A percentile compares a stretch with the other conserved stretches of the same genome.
Conservation (phyloP, 1,140 invertebrate species). For the Portunus trituberculatus region DNA sequence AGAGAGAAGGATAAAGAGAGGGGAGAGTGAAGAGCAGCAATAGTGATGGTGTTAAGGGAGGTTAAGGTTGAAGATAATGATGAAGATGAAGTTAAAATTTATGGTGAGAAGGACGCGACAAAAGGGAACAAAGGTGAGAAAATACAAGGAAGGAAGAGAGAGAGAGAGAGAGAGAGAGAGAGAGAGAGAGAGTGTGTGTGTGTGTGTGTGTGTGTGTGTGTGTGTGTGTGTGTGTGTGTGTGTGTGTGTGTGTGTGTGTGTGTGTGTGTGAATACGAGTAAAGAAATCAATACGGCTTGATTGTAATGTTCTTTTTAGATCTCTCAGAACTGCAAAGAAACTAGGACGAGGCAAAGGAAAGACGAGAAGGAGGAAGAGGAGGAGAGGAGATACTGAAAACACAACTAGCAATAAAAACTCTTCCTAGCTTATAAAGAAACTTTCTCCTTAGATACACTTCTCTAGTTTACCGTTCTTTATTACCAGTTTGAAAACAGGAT, state of each 20-base stretch:
- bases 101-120: background rate
- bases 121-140: background rate
- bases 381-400: background rate
- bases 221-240: conserved; percentile 13
- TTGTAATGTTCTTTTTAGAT: too few species aligned
- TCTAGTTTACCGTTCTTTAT: too few species aligned
- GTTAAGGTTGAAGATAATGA: background rate
- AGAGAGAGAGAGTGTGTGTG: conserved; percentile 15
- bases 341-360: background rate
- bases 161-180: conserved; percentile 30
- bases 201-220: conserved; percentile 8
- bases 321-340: too few species aligned
- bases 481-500: too few species aligned
- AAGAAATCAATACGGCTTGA: background rate
- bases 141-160: background rate
- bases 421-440: too few species aligned
- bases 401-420: too few species aligned
- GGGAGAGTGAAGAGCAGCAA: background rate
- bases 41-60: background rate
- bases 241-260: conserved; percentile 11
- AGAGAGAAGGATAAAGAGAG: background rate
- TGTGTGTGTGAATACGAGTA: background rate
- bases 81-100: background rate
- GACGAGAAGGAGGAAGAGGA: background rate
- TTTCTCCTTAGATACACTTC: too few species aligned